These are phyloP conservation scores for Digitonthophagus gazella DNA, from an alignment of 2,888 invertebrate genomes.

Conservation along the genomic window DNA sequence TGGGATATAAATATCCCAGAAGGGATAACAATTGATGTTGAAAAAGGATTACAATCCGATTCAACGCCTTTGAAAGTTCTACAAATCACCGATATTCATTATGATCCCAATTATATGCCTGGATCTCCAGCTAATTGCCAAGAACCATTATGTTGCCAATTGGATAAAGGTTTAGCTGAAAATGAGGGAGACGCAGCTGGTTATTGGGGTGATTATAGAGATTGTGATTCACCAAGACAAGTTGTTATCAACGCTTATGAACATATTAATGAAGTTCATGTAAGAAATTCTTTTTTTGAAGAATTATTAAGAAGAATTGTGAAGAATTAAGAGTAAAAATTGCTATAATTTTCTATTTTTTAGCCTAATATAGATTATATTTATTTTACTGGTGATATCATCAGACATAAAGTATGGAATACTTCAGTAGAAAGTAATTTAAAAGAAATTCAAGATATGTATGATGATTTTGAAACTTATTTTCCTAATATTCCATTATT, in stretches of 20 bases:
- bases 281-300: constrained; percentile 21
- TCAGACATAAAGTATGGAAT: constrained; percentile 87
- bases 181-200: constrained; percentile 59
- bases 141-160: constrained; percentile 78
- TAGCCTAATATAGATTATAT: constrained; percentile 54
- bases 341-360: constrained; percentile 13
- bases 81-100: constrained; percentile 76
- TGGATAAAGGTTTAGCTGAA: constrained; percentile 54
- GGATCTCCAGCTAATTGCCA: constrained; percentile 68
- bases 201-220: constrained; percentile 76
- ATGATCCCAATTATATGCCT: constrained; percentile 70
- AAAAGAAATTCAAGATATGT: constrained; percentile 54
- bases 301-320: not conserved
- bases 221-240: constrained; percentile 73
- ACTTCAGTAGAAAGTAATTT: constrained; percentile 67
- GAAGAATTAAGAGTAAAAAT: not conserved
- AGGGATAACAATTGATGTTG: constrained; percentile 51
- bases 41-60: constrained; percentile 16
- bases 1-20: constrained; percentile 39
- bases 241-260: constrained; percentile 60
- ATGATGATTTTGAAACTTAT: not conserved
- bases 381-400: constrained; percentile 83
- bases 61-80: constrained; percentile 51
- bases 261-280: constrained; percentile 31
- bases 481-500: constrained; percentile 50